Conservation (phyloP, 2,888 invertebrate genomes). For the Sinhomidia bicolor region DNA sequence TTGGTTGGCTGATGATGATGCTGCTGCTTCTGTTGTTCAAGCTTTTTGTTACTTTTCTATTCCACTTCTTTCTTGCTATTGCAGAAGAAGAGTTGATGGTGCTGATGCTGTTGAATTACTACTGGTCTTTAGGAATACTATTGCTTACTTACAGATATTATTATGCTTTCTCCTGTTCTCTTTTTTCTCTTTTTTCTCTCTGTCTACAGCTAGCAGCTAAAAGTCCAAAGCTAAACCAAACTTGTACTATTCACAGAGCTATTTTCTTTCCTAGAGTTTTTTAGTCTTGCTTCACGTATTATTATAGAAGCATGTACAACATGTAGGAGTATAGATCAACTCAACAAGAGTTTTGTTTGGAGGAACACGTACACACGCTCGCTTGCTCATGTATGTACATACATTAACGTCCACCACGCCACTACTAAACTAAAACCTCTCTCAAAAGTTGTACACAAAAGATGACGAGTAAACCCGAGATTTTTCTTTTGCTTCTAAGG, state of each 20-base stretch:
- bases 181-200: background rate
- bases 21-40: conserved; percentile 43
- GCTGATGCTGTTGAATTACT: conserved; percentile 51
- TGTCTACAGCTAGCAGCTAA: conserved; percentile 17
- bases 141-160: conserved; percentile 46
- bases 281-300: conserved; percentile 26
- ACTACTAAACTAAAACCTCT: conserved; percentile 39
- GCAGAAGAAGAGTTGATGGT: conserved; percentile 47
- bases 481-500: conserved; percentile 49
- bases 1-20: conserved; percentile 8
- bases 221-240: conserved; percentile 27
- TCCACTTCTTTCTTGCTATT: background rate
- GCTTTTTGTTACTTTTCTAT: conserved; percentile 40
- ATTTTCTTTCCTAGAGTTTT: background rate
- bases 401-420: conserved; percentile 46
- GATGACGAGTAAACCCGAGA: conserved; percentile 70
- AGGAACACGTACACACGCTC: background rate
- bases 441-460: conserved; percentile 56
- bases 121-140: conserved; percentile 33
- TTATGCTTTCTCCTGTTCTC: conserved; percentile 39
- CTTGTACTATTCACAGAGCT: background rate
- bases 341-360: conserved; percentile 24
- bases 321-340: conserved; percentile 35
- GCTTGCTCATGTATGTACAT: conserved; percentile 1
- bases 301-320: background rate